phyloP scores from a whole-genome alignment of 2,113 vertebrate genomes.

The Theristicus caerulescens region DNA sequence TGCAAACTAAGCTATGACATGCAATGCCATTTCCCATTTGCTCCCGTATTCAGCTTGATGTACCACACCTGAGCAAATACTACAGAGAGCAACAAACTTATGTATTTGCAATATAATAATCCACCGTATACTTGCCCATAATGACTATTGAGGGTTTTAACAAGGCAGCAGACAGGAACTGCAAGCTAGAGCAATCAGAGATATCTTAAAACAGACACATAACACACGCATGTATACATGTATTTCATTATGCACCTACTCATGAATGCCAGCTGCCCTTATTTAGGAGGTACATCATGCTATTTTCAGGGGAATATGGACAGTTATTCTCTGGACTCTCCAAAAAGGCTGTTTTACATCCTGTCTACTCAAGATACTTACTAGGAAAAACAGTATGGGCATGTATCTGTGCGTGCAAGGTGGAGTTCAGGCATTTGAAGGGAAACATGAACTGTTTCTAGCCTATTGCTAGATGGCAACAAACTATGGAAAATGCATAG shows the following conservation, averaged over 20 bases:
- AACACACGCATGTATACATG: not conserved
- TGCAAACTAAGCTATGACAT: not conserved
- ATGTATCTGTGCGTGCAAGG: not conserved
- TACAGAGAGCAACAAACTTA: not conserved
- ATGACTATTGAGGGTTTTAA: not conserved
- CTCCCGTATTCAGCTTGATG: not conserved
- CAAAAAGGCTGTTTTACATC: not conserved
- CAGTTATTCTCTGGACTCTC: not conserved
- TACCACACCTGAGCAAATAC: not conserved
- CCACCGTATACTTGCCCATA: not conserved
- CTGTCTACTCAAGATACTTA: not conserved
- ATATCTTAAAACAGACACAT: not conserved
- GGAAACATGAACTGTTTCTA: not conserved
- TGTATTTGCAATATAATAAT: not conserved
- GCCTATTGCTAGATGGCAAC: not conserved
- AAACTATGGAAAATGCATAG: not conserved
- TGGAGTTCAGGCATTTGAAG: not conserved
- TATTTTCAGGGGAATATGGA: not conserved
- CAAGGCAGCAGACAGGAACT: not conserved
- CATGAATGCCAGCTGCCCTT: not conserved
- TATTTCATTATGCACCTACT: conserved; percentile 19
- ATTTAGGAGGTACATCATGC: not conserved
- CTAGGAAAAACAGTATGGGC: not conserved
- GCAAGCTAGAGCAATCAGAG: not conserved
- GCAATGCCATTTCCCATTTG: not conserved